Conservation (phyloP, 2,113 vertebrate species). For the Corythornis vintsioides region DNA sequence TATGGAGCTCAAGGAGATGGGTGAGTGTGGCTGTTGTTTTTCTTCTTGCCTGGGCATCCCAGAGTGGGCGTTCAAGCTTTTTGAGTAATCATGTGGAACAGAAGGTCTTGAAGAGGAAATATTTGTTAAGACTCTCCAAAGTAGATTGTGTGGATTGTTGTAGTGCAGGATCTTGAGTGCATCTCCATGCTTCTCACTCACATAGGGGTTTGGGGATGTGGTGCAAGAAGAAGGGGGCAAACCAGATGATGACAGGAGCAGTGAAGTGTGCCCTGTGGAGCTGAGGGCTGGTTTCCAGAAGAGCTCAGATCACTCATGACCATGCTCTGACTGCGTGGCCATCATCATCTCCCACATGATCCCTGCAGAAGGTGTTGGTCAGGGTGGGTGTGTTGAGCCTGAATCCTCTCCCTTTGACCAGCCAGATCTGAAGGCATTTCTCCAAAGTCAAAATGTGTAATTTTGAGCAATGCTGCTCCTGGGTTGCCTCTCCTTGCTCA, state of each 20-base stretch:
- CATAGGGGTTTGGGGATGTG: neutral
- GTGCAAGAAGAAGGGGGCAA: neutral
- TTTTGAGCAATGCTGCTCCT: neutral
- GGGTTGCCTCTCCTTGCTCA: neutral
- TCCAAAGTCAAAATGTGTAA: neutral
- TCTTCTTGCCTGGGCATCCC: neutral
- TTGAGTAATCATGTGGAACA: neutral
- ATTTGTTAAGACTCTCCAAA: neutral
- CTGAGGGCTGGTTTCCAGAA: neutral
- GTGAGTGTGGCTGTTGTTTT: constrained; percentile 70
- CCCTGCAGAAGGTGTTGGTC: neutral
- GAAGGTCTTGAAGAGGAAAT: neutral
- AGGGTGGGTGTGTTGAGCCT: neutral
- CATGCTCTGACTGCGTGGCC: fast-evolving
- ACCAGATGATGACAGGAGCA: neutral
- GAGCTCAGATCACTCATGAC: neutral
- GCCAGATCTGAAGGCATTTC: neutral
- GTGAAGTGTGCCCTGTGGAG: neutral
- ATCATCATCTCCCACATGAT: fast-evolving
- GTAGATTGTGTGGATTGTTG: neutral
- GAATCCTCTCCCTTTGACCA: neutral
- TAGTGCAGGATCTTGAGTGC: neutral
- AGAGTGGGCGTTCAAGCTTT: neutral
- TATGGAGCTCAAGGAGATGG: constrained; percentile 91
- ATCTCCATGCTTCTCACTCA: neutral